Conservation (phyloP, 1,140 invertebrate species). For the Ceratitis capitata region DNA sequence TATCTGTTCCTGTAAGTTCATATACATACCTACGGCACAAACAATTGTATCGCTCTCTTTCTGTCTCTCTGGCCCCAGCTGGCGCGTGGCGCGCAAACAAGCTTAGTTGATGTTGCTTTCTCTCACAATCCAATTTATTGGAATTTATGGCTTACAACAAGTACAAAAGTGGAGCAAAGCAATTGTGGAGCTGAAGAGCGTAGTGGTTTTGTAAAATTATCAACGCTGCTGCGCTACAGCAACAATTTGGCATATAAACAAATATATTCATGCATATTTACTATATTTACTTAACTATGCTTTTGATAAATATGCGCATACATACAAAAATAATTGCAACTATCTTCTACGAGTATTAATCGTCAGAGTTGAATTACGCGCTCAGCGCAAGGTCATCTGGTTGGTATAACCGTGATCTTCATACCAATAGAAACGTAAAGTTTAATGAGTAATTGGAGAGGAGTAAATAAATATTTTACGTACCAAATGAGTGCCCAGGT, state of each 20-base stretch:
- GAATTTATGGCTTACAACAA: background rate
- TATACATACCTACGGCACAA: no score
- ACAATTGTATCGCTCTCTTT: no score
- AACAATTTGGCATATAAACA: background rate
- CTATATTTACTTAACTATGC: background rate
- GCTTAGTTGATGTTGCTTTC: background rate
- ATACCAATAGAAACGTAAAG: background rate
- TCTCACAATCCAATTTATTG: background rate
- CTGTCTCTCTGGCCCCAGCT: no score
- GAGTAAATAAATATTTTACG: background rate
- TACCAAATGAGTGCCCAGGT: no score
- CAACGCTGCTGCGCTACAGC: background rate
- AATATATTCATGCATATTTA: background rate
- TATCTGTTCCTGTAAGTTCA: no score
- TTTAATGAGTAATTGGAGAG: background rate
- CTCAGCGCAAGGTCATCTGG: background rate
- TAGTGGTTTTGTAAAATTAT: background rate
- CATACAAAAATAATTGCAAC: background rate
- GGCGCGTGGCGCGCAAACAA: background rate
- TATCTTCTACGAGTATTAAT: background rate
- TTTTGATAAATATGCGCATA: background rate
- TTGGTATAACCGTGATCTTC: slow-evolving; percentile 11
- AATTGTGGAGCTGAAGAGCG: background rate
- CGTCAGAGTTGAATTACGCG: background rate
- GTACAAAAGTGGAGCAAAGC: background rate